These are phyloP conservation scores for Mus minutoides DNA, from an alignment of 2,797 vertebrate genomes.

Conservation along the genomic window DNA sequence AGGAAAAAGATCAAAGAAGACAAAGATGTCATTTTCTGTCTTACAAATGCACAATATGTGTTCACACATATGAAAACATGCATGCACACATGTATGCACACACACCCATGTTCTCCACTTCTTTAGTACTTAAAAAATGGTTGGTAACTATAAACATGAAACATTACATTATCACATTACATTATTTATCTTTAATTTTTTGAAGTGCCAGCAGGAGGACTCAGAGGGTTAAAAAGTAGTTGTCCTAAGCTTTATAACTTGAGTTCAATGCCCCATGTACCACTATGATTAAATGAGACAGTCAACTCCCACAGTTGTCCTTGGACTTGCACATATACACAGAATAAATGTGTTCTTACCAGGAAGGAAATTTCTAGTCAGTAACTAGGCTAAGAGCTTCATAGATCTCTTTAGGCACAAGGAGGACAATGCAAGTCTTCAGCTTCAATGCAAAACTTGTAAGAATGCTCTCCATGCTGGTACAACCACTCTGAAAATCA, in stretches of 20 bases:
- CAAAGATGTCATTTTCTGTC: background rate
- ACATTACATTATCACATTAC: background rate
- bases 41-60: background rate
- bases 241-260: background rate
- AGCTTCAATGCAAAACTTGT: background rate
- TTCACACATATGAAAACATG: background rate
- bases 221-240: background rate
- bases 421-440: background rate
- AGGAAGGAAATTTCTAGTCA: background rate
- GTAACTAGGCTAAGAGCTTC: background rate
- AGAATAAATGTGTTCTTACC: background rate
- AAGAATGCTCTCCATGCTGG: background rate
- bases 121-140: slow-evolving; percentile 46
- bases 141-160: slow-evolving; percentile 14
- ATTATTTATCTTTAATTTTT: slow-evolving; percentile 56
- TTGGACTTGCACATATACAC: background rate
- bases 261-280: background rate
- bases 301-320: background rate
- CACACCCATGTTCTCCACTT: background rate
- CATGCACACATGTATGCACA: background rate
- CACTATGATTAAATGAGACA: background rate
- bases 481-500: no score
- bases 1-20: background rate
- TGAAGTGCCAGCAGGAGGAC: background rate
- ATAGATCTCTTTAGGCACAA: background rate